Percentiles rank a stretch among this genome's conserved stretches.
phyloP scores from a whole-genome alignment of 1,140 invertebrate species.

The Forficula auricularia region DNA sequence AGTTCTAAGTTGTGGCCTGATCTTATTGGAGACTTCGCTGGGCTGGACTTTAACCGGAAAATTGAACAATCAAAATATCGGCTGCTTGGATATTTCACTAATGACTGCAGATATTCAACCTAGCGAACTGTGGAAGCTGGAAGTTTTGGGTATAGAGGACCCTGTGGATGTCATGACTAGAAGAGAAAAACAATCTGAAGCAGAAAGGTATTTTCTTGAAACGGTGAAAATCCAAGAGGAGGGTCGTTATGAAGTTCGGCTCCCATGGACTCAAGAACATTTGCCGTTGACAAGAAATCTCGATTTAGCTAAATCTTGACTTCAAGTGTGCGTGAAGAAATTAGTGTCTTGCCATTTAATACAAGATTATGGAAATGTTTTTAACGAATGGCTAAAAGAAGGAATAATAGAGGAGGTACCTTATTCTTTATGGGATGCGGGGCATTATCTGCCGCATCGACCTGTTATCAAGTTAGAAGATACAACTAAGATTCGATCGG shows the following conservation, averaged over 20 bases:
- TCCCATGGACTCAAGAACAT: slow-evolving; percentile 20
- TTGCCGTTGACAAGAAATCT: slow-evolving; percentile 14
- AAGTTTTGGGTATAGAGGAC: slow-evolving; percentile 23
- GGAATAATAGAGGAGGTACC: slow-evolving; percentile 19
- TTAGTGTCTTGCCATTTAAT: slow-evolving; percentile 13
- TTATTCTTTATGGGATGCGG: slow-evolving; percentile 9
- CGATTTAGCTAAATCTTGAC: slow-evolving; percentile 12
- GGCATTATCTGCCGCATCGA: slow-evolving; percentile 21
- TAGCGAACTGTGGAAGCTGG: slow-evolving; percentile 23
- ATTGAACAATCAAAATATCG: slow-evolving; percentile 13
- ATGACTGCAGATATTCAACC: slow-evolving; percentile 12
- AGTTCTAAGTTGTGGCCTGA: slow-evolving; percentile 16
- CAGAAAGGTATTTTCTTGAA: slow-evolving; percentile 15
- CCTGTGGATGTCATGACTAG: slow-evolving; percentile 16
- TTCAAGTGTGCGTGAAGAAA: slow-evolving; percentile 13
- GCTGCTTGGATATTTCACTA: slow-evolving; percentile 12
- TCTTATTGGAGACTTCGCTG: slow-evolving; percentile 20
- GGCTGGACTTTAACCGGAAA: slow-evolving; percentile 22
- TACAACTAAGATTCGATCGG: slow-evolving; percentile 16
- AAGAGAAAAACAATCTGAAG: slow-evolving; percentile 14
- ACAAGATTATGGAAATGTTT: slow-evolving; percentile 19
- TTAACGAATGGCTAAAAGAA: slow-evolving; percentile 18
- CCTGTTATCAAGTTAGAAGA: slow-evolving; percentile 18
- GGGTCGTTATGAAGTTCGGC: slow-evolving; percentile 17
- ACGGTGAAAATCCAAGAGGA: slow-evolving; percentile 17